Percentiles rank a stretch among this genome's conserved stretches.
phyloP scores from a whole-genome alignment of 2,888 invertebrate species.

The Kuschelorhynchus macadamiae region DNA sequence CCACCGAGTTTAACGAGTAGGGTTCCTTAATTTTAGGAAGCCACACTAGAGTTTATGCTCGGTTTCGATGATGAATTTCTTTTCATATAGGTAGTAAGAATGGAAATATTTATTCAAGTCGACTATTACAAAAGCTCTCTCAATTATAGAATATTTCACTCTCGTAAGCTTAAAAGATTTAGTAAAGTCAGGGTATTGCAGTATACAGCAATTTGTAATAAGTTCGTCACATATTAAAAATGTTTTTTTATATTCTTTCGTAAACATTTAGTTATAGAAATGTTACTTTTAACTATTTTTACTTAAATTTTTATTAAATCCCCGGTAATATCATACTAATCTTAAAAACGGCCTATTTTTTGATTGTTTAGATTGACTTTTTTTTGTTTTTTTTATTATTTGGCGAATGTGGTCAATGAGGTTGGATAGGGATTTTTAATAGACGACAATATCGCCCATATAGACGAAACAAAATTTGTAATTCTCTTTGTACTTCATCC shows the following conservation, averaged over 20 bases:
- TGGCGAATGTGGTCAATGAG: no score
- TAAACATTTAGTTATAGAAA: slow-evolving; percentile 43
- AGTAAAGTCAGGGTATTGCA: slow-evolving; percentile 51
- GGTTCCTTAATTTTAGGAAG: slow-evolving; percentile 40
- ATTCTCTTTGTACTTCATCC: no score
- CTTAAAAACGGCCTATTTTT: no score
- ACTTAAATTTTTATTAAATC: no score
- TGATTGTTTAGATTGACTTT: no score
- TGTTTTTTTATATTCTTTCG: slow-evolving; percentile 42
- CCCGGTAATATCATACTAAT: slow-evolving; percentile 22
- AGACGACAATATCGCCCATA: no score
- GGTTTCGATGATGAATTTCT: slow-evolving; percentile 45
- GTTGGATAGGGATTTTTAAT: no score
- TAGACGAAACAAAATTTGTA: no score
- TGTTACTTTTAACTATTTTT: slow-evolving; percentile 21
- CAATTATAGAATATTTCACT: slow-evolving; percentile 52
- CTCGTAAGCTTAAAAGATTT: slow-evolving; percentile 51
- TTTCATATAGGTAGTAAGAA: slow-evolving; percentile 46
- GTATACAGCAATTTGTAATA: slow-evolving; percentile 51
- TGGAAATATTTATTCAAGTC: slow-evolving; percentile 53
- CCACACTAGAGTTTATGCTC: slow-evolving; percentile 50
- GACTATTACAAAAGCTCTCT: slow-evolving; percentile 52
- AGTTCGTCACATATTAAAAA: slow-evolving; percentile 52
- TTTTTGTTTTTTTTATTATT: no score
- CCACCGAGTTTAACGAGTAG: slow-evolving; percentile 38